Base-by-base conservation (phyloP, 2,888 invertebrate species). In the Cinara cedri region DNA sequence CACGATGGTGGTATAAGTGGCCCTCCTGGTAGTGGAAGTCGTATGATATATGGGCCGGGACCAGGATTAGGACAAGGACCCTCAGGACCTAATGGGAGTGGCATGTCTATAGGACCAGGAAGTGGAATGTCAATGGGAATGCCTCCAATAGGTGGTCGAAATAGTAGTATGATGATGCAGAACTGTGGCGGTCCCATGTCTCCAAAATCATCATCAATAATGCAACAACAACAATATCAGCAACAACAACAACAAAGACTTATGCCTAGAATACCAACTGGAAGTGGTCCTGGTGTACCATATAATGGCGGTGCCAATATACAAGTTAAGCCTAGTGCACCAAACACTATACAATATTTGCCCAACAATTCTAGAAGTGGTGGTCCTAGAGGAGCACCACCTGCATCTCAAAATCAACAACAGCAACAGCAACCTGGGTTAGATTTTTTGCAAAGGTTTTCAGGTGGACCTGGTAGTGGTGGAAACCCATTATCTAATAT, bases 261-360 rank as follows among this genome's bases (percentile, higher is more conserved):
- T 13, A 88, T 90, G 86, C 89, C 89, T 85, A 70, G 87, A 87
- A 49, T 89, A 88, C 19, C 90, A 90, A 9, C 71, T 0, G 63
- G 78, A 24, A 89, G 81, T 16, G 82, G 82, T 16, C 83, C 83
- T 8, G 81, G 81, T n/a, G 84, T 85, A 1, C 84, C 85, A 21
- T 91, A 91, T 84, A 91, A 91, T 84, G 91, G 91, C 83, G 90
- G 92, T 65, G 90, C 92, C 62, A 97, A 95, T 86, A 93, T 95
- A 60, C 86, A 87, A 82, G 96, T 98, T 42, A 97, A 97, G 87
- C 94, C 97, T 13, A 96, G 94, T 86, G 96, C 97, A 14, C 97
- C 98, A 0, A 98, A 98, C 87, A 98, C 98, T 54, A 98, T 98
- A 85, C 97, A 98, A 88, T 98, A 98, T 89, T 90, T 97, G 86